These are phyloP conservation scores for Battus philenor DNA, from an alignment of 1,140 invertebrate genomes.

Conservation along the genomic window DNA sequence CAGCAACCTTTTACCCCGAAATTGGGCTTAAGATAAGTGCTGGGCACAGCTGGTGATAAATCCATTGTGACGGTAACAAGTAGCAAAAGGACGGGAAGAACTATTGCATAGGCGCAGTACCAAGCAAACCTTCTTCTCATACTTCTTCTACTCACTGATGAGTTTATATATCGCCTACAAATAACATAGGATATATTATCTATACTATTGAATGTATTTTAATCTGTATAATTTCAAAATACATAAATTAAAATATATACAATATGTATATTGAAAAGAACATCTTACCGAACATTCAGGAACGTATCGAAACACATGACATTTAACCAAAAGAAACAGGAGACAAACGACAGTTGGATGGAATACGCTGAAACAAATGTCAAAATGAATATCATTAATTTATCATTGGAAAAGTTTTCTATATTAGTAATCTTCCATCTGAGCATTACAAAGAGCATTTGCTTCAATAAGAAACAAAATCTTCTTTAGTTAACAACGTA, in stretches of 20 bases:
- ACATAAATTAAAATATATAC: too few relatives aligned
- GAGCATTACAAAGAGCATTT: too few relatives aligned
- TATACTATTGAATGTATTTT: too few relatives aligned
- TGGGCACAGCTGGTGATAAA: constrained; percentile 70
- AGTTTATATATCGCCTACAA: constrained; percentile 52
- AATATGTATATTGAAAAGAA: too few relatives aligned
- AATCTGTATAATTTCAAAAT: too few relatives aligned
- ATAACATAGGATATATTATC: constrained; percentile 12
- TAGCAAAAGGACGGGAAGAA: constrained; percentile 70
- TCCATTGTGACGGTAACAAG: constrained; percentile 77
- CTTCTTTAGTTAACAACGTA: too few relatives aligned
- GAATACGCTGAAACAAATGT: constrained; percentile 73
- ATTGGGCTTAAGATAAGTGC: constrained; percentile 75
- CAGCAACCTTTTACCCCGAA: constrained; percentile 78
- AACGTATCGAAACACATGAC: constrained; percentile 81
- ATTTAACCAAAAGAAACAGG: constrained; percentile 84
- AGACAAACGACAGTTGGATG: constrained; percentile 82
- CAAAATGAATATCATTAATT: too few relatives aligned
- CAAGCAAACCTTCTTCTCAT: constrained; percentile 61
- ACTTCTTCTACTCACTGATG: constrained; percentile 51
- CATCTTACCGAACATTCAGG: constrained; percentile 54
- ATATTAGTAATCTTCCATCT: too few relatives aligned
- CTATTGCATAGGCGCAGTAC: constrained; percentile 60
- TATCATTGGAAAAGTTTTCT: too few relatives aligned
- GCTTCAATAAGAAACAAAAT: too few relatives aligned